A percentile compares a stretch with the other conserved stretches of the same genome.
Evolutionary conservation across 35 echinoderm and acorn worm species (phyloP).

Genomic region (Holothuria glaberrima): DNA sequence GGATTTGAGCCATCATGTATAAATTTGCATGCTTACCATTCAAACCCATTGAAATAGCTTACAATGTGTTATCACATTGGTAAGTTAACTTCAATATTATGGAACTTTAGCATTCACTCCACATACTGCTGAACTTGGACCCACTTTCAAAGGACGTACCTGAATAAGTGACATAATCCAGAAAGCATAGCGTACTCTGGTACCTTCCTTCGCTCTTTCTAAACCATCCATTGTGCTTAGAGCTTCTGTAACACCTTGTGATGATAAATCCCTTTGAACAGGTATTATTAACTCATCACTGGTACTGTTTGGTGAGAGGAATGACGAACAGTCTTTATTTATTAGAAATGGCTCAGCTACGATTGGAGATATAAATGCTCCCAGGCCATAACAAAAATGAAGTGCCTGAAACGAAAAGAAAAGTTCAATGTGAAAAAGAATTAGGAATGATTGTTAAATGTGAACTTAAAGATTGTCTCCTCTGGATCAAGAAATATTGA

Average conservation of each 20-base stretch:
- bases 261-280: constrained; percentile 25
- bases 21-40: too few species aligned
- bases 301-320: constrained; percentile 53
- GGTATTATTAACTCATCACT: constrained; percentile 27
- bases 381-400: constrained; percentile 98
- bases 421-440: neutral
- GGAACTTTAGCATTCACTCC: too few species aligned
- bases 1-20: too few species aligned
- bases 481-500: neutral
- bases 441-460: neutral
- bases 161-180: constrained; percentile 97
- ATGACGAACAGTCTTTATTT: constrained; percentile 81
- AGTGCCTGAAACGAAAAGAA: constrained; percentile 70
- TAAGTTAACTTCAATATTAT: too few species aligned
- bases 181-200: constrained; percentile 86
- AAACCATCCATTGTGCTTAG: constrained; percentile 27
- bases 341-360: constrained; percentile 95
- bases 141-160: constrained; percentile 47
- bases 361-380: constrained; percentile 94
- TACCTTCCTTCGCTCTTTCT: constrained; percentile 79
- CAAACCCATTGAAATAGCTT: too few species aligned
- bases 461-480: too few species aligned
- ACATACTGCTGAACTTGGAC: too few species aligned
- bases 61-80: too few species aligned
- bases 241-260: neutral